Evolutionary conservation across 2,888 invertebrate species (phyloP).

Genomic region (Adelphocoris suturalis): DNA sequence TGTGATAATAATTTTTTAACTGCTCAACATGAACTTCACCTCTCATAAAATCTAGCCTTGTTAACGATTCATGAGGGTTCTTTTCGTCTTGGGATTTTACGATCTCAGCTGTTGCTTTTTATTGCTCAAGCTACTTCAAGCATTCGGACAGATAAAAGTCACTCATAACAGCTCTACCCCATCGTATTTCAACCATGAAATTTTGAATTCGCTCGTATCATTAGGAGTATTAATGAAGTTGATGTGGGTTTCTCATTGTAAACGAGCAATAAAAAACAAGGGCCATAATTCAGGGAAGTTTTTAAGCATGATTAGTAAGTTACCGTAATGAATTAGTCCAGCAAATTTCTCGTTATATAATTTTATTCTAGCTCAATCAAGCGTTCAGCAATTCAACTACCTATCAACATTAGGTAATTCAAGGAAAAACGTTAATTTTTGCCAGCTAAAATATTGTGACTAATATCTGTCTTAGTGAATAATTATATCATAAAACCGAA

Average conservation of each 20-base stretch:
- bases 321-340: no score
- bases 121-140: background rate
- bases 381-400: no score
- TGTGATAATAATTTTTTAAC: constrained; percentile 24
- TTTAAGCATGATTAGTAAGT: background rate
- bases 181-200: constrained; percentile 53
- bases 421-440: no score
- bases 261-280: background rate
- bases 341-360: no score
- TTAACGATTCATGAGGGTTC: constrained; percentile 62
- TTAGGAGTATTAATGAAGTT: constrained; percentile 8
- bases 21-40: constrained; percentile 48
- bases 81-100: constrained; percentile 60
- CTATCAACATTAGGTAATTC: no score
- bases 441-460: no score
- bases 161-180: constrained; percentile 45
- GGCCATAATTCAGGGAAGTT: background rate
- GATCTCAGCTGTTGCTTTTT: constrained; percentile 62
- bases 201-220: constrained; percentile 52
- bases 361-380: no score
- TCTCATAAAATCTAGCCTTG: constrained; percentile 58
- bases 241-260: background rate
- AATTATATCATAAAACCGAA: no score
- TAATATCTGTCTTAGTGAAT: no score
- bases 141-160: constrained; percentile 47